These are phyloP conservation scores for Nomada goodeniana DNA, from an alignment of 2,888 invertebrate genomes.

Conservation along the genomic window DNA sequence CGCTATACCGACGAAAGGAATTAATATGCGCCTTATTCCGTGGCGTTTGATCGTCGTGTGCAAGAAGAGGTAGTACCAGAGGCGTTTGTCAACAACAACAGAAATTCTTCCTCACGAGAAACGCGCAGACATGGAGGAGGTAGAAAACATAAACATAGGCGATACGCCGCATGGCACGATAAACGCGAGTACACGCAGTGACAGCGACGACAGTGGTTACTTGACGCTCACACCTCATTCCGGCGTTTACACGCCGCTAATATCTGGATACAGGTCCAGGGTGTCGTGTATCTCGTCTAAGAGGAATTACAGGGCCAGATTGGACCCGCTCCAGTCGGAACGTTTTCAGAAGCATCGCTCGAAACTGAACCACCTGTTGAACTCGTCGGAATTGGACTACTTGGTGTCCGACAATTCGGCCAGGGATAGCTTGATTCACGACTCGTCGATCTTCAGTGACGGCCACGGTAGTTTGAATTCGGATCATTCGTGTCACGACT, in stretches of 20 bases:
- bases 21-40: conserved; percentile 34
- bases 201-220: conserved; percentile 77
- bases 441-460: conserved; percentile 37
- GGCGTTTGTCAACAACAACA: not conserved
- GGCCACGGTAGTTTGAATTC: conserved; percentile 19
- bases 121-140: conserved; percentile 56
- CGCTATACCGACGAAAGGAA: no score
- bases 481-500: conserved; percentile 33
- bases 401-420: conserved; percentile 59
- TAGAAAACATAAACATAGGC: conserved; percentile 56
- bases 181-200: conserved; percentile 53
- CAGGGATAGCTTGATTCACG: conserved; percentile 10
- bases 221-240: conserved; percentile 74
- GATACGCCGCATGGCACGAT: conserved; percentile 68
- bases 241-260: conserved; percentile 60
- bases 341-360: conserved; percentile 63
- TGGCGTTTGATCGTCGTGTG: conserved; percentile 1
- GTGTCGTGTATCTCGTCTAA: conserved; percentile 44
- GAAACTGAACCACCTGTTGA: conserved; percentile 64
- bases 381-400: conserved; percentile 65
- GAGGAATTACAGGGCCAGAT: conserved; percentile 58
- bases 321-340: conserved; percentile 69
- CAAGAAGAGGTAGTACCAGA: conserved; percentile 42
- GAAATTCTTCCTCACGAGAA: not conserved
- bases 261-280: conserved; percentile 60